Evolutionary conservation across 1,140 invertebrate species (phyloP), one percentile per base, ranked within the genome.

Genomic region (Trachymyrmex septentrionalis): DNA sequence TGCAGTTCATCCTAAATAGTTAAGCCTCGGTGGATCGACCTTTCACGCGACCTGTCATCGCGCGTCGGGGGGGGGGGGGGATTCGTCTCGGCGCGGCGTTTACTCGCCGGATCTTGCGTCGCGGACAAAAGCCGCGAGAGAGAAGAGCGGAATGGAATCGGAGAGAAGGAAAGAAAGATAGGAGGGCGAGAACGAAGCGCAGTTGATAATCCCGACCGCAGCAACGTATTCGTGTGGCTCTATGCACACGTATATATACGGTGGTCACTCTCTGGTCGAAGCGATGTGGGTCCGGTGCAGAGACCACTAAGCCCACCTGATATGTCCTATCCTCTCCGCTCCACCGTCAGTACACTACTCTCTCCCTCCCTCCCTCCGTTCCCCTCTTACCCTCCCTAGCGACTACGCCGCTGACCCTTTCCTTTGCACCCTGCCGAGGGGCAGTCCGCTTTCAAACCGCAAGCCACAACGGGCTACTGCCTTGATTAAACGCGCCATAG

Each of bases 401-500:
- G 14, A 59, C 81, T n/a, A n/a, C n/a, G 34, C 66, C 44, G 14
- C 72, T 89, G 90, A 91, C 91, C 93, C 92, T 95, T 94, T 95
- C 93, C 94, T 95, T 94, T 94, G 88, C 94, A 92, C 91, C 92
- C 80, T 84, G 69, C 80, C 69, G 90, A 88, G 89, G 84, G 82
- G 87, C 91, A 89, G 91, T 91, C 92, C 91, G 88, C 92, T 92
- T 93, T 92, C 84, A 90, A 93, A 95, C 95, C 95, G 91, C 95
- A 95, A 95, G 92, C 95, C 95, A 90, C 95, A 95, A 94, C 94
- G 94, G 92, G 93, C 94, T 95, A 95, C 94, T 95, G 94, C 94
- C 94, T 95, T 95, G 95, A 95, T 95, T 95, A 95, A 95, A 95
- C 95, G 94, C 94, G 94, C 94, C 94, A 94, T 95, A 95, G 94